phyloP scores from a whole-genome alignment of 2,888 invertebrate genomes.

The Hofmannophila pseudospretella region DNA sequence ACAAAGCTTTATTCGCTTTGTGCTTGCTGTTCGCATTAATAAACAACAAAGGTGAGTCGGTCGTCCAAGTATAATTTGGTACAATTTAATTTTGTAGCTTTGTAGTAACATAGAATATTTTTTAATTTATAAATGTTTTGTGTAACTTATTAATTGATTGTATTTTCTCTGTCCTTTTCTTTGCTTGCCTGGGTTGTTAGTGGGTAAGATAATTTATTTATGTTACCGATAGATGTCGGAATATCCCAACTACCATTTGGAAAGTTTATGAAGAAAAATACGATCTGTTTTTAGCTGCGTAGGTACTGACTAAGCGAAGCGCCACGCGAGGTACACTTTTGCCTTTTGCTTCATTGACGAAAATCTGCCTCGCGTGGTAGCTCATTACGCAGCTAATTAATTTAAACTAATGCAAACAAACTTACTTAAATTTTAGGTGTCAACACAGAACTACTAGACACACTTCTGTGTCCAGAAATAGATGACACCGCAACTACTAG shows the following conservation, averaged over 20 bases:
- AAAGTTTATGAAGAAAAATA: no score
- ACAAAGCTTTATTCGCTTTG: conserved; percentile 92
- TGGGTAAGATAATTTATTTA: conserved; percentile 50
- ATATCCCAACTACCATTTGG: no score
- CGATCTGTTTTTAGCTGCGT: no score
- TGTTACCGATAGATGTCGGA: no score
- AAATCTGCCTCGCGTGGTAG: no score
- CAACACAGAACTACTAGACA: conserved; percentile 87
- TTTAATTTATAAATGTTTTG: neutral
- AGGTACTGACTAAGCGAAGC: no score
- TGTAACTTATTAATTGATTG: conserved; percentile 16
- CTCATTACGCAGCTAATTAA: no score
- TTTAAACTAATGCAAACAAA: no score
- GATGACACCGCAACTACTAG: conserved; percentile 26
- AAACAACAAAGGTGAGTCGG: conserved; percentile 92
- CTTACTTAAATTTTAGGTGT: conserved; percentile 88
- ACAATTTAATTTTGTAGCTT: neutral
- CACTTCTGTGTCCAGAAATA: conserved; percentile 82
- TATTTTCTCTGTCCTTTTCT: conserved; percentile 31
- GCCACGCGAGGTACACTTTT: no score
- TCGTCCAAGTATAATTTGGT: neutral
- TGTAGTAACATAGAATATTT: neutral
- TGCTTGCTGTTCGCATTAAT: conserved; percentile 95
- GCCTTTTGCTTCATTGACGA: no score
- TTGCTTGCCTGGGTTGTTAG: conserved; percentile 52